Evolutionary conservation across 2,797 vertebrate species (phyloP), one percentile per base, ranked within the genome.

Genomic region (Rhyacichthys aspro): DNA sequence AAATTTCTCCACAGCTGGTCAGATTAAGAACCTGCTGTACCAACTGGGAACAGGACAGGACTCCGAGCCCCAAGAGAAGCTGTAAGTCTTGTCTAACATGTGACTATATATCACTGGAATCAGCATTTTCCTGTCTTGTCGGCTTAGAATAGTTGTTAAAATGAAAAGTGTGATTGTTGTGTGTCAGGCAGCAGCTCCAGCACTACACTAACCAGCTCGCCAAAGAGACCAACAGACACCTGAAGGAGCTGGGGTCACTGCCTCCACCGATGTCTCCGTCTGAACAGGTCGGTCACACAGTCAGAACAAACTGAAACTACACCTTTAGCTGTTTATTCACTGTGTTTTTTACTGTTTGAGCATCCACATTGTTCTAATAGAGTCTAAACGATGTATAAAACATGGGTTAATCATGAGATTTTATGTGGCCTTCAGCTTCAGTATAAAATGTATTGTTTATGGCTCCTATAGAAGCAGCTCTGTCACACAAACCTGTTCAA

Each of bases 121-220:
- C 9, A 34, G 16, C 16, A 41, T 18, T 49, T 42, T 1, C n/a
- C n/a, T n/a, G n/a, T n/a, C n/a, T n/a, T n/a, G n/a, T n/a, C n/a
- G n/a, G n/a, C n/a, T n/a, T n/a, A n/a, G n/a, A n/a, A n/a, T n/a
- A n/a, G n/a, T n/a, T n/a, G n/a, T n/a, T n/a, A n/a, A n/a, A n/a
- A n/a, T n/a, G n/a, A n/a, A n/a, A n/a, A n/a, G n/a, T n/a, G n/a
- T n/a, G n/a, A n/a, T n/a, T 7, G 17, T 8, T 50, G 11, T 48
- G 32, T 56, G 55, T 71, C 80, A 97, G 95, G 59, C 95, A 97
- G 67, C 94, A 96, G 84, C 88, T 96, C 55, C 96, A 97, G 56
- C 94, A 97, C 85, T 94, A 94, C 79, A 96, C 96, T 74, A 97
- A 97, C 87, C 73, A 92, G 73, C 91, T 97, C 4, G 96, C 95